These are phyloP conservation scores for Papilio gigon DNA, from an alignment of 2,888 invertebrate genomes.

Conservation along the genomic window DNA sequence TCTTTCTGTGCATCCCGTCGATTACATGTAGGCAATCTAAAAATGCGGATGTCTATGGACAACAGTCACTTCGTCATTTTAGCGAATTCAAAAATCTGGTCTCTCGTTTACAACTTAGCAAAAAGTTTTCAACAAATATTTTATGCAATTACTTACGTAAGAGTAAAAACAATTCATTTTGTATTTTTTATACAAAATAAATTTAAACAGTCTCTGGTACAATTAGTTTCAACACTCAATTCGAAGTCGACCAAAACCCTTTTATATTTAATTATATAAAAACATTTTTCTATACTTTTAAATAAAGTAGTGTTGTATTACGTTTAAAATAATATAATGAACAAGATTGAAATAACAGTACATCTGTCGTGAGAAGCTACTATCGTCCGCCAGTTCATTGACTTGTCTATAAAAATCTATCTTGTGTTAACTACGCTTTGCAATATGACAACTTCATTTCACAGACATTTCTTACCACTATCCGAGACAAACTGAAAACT, in stretches of 20 bases:
- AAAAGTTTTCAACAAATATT: no score
- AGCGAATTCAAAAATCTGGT: no score
- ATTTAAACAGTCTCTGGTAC: no score
- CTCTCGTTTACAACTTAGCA: no score
- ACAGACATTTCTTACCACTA: conserved; percentile 26
- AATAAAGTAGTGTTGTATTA: background rate
- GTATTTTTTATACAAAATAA: background rate
- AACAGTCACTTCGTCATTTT: no score
- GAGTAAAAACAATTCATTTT: no score
- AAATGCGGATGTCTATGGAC: no score
- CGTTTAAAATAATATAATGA: conserved; percentile 6
- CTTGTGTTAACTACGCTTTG: conserved; percentile 27
- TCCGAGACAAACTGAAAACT: conserved; percentile 18
- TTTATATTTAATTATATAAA: background rate
- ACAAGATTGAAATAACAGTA: conserved; percentile 35
- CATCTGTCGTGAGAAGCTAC: conserved; percentile 24
- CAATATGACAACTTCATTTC: conserved; percentile 36
- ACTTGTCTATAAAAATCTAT: conserved; percentile 39
- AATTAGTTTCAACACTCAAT: background rate
- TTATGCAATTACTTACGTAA: no score
- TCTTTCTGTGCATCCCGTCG: no score
- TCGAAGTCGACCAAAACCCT: background rate
- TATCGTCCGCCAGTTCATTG: conserved; percentile 34
- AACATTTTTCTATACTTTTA: background rate
- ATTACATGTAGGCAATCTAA: no score